Evolutionary conservation across 2,113 vertebrate genomes (phyloP).

Genomic region (Siniperca knerii): DNA sequence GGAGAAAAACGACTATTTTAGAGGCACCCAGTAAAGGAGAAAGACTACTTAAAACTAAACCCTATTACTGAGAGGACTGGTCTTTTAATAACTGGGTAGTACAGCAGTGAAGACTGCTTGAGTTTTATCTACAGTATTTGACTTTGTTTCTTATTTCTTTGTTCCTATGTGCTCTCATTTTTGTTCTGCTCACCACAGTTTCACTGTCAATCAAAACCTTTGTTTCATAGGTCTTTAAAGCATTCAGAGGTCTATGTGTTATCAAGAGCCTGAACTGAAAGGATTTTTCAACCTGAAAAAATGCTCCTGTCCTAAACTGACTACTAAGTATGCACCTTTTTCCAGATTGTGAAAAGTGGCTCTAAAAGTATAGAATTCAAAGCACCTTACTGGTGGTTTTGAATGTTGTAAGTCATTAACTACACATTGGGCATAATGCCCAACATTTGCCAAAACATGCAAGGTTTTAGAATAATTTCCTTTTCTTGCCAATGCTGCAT

Average conservation of each 20-base stretch:
- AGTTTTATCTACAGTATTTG: background rate
- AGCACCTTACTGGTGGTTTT: background rate
- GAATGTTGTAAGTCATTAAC: background rate
- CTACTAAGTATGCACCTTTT: background rate
- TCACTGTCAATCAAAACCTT: constrained; percentile 7
- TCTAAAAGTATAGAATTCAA: background rate
- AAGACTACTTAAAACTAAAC: constrained; percentile 4
- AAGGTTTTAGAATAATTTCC: background rate
- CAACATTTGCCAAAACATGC: background rate
- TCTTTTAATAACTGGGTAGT: constrained; percentile 39
- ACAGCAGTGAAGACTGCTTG: background rate
- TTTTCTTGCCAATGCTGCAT: background rate
- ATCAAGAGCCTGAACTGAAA: constrained; percentile 1
- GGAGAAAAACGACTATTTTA: constrained; percentile 29
- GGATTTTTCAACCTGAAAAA: constrained; percentile 17
- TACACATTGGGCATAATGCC: background rate
- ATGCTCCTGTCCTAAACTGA: background rate
- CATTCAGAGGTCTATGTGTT: constrained; percentile 4
- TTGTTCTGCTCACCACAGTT: constrained; percentile 21
- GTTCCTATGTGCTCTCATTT: background rate
- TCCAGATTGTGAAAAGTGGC: background rate
- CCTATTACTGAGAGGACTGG: background rate
- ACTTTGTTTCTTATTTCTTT: background rate
- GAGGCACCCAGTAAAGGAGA: constrained; percentile 12
- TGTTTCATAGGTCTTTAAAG: constrained; percentile 23